A percentile compares a stretch with the other conserved stretches of the same genome.
phyloP scores from a whole-genome alignment of 2,888 invertebrate species.

The Drosophila glabriapex region DNA sequence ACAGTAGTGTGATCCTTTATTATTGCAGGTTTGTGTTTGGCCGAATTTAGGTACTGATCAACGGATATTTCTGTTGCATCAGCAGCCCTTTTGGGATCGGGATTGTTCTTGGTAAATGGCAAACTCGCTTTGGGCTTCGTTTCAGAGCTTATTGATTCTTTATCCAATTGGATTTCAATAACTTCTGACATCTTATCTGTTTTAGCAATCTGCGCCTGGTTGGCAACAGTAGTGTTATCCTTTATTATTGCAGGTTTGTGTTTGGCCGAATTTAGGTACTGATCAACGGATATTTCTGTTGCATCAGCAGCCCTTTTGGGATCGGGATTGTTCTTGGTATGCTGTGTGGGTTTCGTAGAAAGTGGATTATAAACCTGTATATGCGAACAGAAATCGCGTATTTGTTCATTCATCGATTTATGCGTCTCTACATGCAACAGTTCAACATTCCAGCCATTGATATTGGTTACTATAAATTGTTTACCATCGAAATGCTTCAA shows the following conservation, averaged over 20 bases:
- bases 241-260: not conserved
- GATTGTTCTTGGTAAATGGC: too few relatives aligned
- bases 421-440: constrained; percentile 12
- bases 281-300: not conserved
- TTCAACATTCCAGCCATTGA: constrained; percentile 18
- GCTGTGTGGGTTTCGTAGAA: not conserved
- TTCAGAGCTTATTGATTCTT: not conserved
- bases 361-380: not conserved
- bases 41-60: too few relatives aligned
- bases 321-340: not conserved
- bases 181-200: not conserved
- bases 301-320: not conserved
- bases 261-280: not conserved
- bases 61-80: too few relatives aligned
- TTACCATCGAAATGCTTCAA: constrained; percentile 27
- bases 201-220: not conserved
- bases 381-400: constrained; percentile 19
- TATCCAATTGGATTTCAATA: not conserved
- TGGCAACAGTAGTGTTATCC: not conserved
- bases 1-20: too few relatives aligned
- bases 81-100: too few relatives aligned
- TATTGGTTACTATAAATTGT: constrained; percentile 7
- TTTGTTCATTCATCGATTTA: constrained; percentile 31
- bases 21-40: too few relatives aligned
- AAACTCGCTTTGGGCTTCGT: not conserved